A percentile compares a stretch with the other conserved stretches of the same genome.
Conservation (phyloP, 2,113 vertebrate species). For the Lycaon pictus region DNA sequence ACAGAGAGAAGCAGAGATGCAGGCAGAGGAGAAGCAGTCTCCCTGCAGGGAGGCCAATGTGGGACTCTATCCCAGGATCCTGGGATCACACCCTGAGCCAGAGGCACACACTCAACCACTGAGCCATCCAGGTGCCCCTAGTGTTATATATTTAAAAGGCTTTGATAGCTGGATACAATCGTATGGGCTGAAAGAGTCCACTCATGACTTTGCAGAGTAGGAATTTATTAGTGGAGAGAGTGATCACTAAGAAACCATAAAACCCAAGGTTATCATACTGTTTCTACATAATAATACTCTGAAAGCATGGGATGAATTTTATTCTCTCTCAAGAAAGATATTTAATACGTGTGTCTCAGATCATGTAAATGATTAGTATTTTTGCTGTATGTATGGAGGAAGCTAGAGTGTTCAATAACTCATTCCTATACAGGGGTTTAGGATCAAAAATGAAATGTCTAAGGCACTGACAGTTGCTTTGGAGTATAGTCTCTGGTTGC, state of each 20-base stretch:
- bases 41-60: no score
- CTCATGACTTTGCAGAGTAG: not conserved
- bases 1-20: no score
- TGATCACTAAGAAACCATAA: constrained; percentile 53
- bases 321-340: constrained; percentile 13
- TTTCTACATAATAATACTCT: not conserved
- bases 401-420: not conserved
- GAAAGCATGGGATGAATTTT: not conserved
- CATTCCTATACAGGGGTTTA: not conserved
- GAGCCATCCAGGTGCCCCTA: no score
- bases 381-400: not conserved
- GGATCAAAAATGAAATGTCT: not conserved
- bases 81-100: no score
- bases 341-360: not conserved
- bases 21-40: no score
- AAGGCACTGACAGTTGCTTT: accelerated
- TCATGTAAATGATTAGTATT: not conserved
- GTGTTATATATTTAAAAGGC: not conserved
- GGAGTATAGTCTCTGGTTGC: not conserved
- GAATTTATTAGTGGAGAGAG: constrained; percentile 35
- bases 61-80: no score
- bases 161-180: not conserved
- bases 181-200: not conserved
- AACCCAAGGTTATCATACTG: not conserved
- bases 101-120: no score